phyloP scores from a whole-genome alignment of 2,113 vertebrate genomes.

The Romanogobio albipinnatus region DNA sequence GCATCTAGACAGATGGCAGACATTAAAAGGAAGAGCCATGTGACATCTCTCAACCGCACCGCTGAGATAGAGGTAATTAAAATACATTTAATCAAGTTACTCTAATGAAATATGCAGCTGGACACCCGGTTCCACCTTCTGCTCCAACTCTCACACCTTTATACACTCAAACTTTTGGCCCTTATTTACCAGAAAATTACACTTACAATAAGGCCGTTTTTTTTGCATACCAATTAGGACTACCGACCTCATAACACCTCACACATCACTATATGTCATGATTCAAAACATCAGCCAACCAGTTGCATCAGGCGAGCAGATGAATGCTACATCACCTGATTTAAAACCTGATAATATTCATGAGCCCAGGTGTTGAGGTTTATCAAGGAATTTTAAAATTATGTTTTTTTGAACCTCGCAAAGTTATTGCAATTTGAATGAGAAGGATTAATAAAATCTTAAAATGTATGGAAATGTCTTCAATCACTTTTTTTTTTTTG shows the following conservation, averaged over 20 bases:
- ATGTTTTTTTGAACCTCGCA: neutral
- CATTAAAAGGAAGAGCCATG: conserved; percentile 62
- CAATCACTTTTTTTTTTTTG: neutral
- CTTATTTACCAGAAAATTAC: conserved; percentile 1
- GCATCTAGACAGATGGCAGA: conserved; percentile 65
- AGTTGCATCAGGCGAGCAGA: neutral
- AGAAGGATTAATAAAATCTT: neutral
- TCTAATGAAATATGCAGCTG: conserved; percentile 66
- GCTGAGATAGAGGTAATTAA: conserved; percentile 64
- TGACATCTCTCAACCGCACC: conserved; percentile 62
- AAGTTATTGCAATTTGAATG: neutral
- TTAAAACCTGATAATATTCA: neutral
- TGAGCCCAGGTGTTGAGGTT: neutral
- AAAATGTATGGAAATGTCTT: neutral
- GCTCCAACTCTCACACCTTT: conserved; percentile 47
- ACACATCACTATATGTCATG: neutral
- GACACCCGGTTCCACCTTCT: conserved; percentile 50
- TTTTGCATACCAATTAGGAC: neutral
- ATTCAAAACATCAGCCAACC: neutral
- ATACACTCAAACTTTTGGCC: conserved; percentile 19
- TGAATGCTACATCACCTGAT: neutral
- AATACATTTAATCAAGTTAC: conserved; percentile 63
- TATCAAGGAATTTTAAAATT: neutral
- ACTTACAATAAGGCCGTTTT: neutral
- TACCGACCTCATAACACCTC: neutral